Evolutionary conservation across 2,113 vertebrate genomes (phyloP).

Genomic region (Ammospiza caudacuta): DNA sequence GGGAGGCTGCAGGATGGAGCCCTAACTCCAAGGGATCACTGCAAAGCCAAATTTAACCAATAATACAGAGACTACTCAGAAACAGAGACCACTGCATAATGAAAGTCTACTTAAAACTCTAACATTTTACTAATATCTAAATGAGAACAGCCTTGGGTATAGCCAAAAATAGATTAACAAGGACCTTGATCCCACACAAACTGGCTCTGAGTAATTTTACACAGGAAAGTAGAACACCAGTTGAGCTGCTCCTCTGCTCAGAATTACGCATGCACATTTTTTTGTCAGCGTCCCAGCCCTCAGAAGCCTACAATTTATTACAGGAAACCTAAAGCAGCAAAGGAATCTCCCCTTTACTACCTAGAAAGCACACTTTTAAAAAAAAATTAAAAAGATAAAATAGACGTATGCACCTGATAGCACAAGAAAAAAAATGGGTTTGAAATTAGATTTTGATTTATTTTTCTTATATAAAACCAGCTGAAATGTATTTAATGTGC

Average conservation of each 20-base stretch:
- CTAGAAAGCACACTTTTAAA: background rate
- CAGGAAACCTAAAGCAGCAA: slow-evolving; percentile 23
- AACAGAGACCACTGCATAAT: background rate
- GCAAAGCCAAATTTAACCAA: background rate
- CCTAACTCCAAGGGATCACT: background rate
- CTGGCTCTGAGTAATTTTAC: slow-evolving; percentile 51
- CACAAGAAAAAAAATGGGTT: background rate
- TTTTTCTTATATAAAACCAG: background rate
- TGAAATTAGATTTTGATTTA: background rate
- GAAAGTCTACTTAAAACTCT: background rate
- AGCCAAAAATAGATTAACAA: slow-evolving; percentile 36
- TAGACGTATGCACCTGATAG: rapidly evolving
- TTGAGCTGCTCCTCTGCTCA: slow-evolving; percentile 6
- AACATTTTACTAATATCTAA: slow-evolving; percentile 47
- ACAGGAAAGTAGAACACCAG: slow-evolving; percentile 30
- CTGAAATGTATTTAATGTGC: slow-evolving; percentile 20
- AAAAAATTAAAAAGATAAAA: background rate
- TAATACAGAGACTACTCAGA: background rate
- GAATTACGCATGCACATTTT: background rate
- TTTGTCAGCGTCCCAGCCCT: background rate
- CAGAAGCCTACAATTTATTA: slow-evolving; percentile 10
- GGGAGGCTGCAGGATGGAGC: background rate
- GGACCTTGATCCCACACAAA: slow-evolving; percentile 52
- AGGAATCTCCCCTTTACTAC: background rate
- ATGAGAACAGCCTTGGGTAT: slow-evolving; percentile 5